Evolutionary conservation across 1,140 invertebrate species (phyloP), one percentile per base, ranked within the genome.

Genomic region (Diabrotica undecimpunctata): DNA sequence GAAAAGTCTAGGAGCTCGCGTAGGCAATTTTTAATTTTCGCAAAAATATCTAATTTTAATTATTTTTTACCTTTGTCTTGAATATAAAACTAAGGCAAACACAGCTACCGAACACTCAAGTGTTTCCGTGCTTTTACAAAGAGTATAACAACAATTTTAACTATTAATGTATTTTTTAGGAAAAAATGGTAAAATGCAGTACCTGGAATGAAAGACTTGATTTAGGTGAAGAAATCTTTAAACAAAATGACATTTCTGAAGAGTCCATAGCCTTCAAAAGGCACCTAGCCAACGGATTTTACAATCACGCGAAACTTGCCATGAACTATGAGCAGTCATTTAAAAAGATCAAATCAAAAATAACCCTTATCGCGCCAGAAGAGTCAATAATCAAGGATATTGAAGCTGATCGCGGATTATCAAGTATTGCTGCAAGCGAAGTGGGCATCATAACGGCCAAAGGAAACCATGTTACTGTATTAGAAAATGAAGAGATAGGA

Each of bases 381-480:
- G 78, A 84, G 14, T 77, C 79, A 2, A 78, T 80, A 1, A 56
- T 84, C 1, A 71, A 82, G 37, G 75, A 80, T 1, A 67, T 82
- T 6, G 81, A 85, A 35, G 83, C 87, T 39, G 86, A 90, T 72
- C 91, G 90, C 75, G 85, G 85, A 41, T 74, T 91, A 0, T 80
- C 84, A 0, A 80, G 83, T 67, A 75, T 82, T 62, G 82, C 81
- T 5, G 79, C 81, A 41, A 74, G 78, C 2, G 77, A 79, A 5
- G 80, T 86, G 0, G 79, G 79, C 2, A 77, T 87, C 0, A 82
- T 83, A 64, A 82, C 81, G 51, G 79, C 88, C 38, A 86, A 88
- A 70, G 90, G 90, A n/a, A 89, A 90, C 75, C 90, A 92, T 70
- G 73, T 84, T 0, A 85, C 83, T 10, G 88, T 92, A 70, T 71